These are phyloP conservation scores for Erebia aethiops DNA, from an alignment of 2,888 invertebrate species.

Conservation along the genomic window DNA sequence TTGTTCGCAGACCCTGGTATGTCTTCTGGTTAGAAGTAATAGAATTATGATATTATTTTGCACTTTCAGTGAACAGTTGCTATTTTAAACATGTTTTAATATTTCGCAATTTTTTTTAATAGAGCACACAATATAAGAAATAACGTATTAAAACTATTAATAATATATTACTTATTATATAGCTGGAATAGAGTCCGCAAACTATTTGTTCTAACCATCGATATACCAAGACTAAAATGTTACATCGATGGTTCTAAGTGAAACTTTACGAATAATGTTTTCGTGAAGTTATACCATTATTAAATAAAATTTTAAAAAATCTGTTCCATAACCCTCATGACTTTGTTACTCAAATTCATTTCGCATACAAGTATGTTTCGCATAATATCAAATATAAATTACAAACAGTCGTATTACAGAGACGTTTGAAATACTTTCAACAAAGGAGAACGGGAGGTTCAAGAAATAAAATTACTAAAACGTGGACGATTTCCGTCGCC, in stretches of 20 bases:
- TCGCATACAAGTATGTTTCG: slow-evolving; percentile 18
- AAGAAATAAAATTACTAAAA: slow-evolving; percentile 66
- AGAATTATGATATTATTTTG: slow-evolving; percentile 19
- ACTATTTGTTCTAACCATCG: too few species aligned
- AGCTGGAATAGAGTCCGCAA: too few species aligned
- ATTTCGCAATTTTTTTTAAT: not conserved
- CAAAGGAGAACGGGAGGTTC: slow-evolving; percentile 57
- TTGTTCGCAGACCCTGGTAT: slow-evolving; percentile 50
- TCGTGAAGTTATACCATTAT: not conserved
- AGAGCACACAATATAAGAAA: too few species aligned
- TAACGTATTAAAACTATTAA: too few species aligned
- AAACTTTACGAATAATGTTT: not conserved
- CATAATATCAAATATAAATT: slow-evolving; percentile 21
- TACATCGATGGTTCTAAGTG: not conserved
- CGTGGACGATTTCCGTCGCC: slow-evolving; percentile 63
- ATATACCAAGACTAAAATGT: too few species aligned
- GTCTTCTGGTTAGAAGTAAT: slow-evolving; percentile 7
- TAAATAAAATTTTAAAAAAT: not conserved
- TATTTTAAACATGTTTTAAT: not conserved
- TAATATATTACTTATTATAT: too few species aligned
- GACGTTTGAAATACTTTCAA: slow-evolving; percentile 45
- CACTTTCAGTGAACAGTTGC: slow-evolving; percentile 18
- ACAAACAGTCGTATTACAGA: slow-evolving; percentile 29
- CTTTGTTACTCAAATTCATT: not conserved
- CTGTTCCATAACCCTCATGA: not conserved